Evolutionary conservation across 2,113 vertebrate species (phyloP), one percentile per base, ranked within the genome.

Genomic region (Murina feae): DNA sequence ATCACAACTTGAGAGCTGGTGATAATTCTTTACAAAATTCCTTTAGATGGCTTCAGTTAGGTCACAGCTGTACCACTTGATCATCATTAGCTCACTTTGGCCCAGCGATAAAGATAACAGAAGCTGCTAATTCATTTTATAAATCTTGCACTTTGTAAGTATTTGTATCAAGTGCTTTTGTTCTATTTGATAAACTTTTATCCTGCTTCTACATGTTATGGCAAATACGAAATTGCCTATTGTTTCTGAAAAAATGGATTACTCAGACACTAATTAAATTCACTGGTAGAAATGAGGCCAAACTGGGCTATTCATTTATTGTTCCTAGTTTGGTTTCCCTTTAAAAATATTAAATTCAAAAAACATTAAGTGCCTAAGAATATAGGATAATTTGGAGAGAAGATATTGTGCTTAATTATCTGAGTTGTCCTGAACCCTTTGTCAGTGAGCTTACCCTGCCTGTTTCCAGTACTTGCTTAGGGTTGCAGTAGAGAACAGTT

Each of bases 171-270:
- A 82, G 37, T 4, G 12, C 83, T 96, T 97, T 96, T 93, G 76
- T 95, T 86, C 68, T 60, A 76, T 80, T 76, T 65, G 65, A 90
- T 93, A 91, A 95, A 90, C 68, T 92, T 94, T 83, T 93, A 17
- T 69, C 89, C 95, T 90, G 72, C 82, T 89, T 93, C 0, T 75
- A 14, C n/a, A n/a, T 95, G 44, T 28, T 93, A 71, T 91, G 90
- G 75, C 78, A 93, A 74, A 85, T 9, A 9, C 86, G 76, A 92
- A 95, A 90, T 72, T 96, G 69, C 76, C 65, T 91, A 9, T 97
- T 96, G 94, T 96, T 97, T 97, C 90, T 93, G 55, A 49, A 97
- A 97, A 95, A 94, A 78, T 74, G 60, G 83, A 75, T 96, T 53
- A 87, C 82, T 96, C n/a, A 32, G 86, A 66, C 49, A 86, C 66